phyloP scores from a whole-genome alignment of 2,888 invertebrate species.

The Ennomos fuscantarius region DNA sequence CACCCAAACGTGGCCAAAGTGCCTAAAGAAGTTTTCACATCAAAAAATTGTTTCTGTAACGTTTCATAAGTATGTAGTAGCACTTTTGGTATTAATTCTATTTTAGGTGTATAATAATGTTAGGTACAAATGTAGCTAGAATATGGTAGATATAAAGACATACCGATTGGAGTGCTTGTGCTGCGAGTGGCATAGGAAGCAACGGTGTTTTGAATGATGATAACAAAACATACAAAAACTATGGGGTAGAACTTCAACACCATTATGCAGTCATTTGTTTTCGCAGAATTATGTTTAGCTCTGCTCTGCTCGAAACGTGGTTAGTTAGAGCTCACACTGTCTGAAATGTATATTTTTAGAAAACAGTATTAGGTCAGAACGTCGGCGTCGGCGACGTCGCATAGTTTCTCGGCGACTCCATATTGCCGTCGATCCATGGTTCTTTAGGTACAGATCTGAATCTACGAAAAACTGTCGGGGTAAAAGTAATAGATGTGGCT shows the following conservation, averaged over 20 bases:
- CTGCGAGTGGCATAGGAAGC: slow-evolving; percentile 42
- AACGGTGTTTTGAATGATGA: slow-evolving; percentile 42
- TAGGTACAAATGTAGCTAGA: too few relatives aligned
- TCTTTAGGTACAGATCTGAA: slow-evolving; percentile 5
- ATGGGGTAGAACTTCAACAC: slow-evolving; percentile 32
- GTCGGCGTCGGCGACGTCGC: slow-evolving; percentile 34
- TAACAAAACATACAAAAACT: slow-evolving; percentile 26
- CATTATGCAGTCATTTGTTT: slow-evolving; percentile 44
- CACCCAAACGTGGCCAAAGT: too few relatives aligned
- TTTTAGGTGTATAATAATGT: too few relatives aligned
- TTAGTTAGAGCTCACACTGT: slow-evolving; percentile 60
- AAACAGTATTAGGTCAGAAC: slow-evolving; percentile 77
- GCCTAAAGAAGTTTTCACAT: too few relatives aligned
- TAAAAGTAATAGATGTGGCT: slow-evolving; percentile 17
- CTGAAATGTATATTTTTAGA: slow-evolving; percentile 78
- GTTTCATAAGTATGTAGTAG: too few relatives aligned
- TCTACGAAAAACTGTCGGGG: background rate
- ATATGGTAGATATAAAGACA: slow-evolving; percentile 22
- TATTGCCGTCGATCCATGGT: slow-evolving; percentile 25
- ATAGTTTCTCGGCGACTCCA: slow-evolving; percentile 42
- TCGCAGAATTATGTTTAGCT: slow-evolving; percentile 39
- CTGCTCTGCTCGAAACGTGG: slow-evolving; percentile 52
- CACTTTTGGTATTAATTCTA: too few relatives aligned
- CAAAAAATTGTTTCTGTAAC: too few relatives aligned
- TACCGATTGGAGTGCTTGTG: slow-evolving; percentile 69